Evolutionary conservation across 2,888 invertebrate species (phyloP).

Genomic region (Gastrophysa polygoni): DNA sequence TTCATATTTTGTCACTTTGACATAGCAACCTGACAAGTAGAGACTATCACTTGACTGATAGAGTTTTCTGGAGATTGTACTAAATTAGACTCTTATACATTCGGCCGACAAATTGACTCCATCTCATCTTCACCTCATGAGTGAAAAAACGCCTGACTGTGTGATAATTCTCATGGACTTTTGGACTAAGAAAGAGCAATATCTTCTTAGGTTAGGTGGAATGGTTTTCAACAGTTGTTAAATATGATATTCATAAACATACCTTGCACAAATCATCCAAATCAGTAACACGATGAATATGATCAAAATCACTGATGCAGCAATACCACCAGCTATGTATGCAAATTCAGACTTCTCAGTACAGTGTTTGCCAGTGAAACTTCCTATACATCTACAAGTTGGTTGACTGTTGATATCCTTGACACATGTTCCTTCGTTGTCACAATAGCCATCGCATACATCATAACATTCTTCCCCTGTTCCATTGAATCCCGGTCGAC

Average conservation of each 20-base stretch:
- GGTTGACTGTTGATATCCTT: constrained; percentile 85
- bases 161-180: too few relatives aligned
- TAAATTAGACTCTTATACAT: too few relatives aligned
- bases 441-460: constrained; percentile 84
- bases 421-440: constrained; percentile 87
- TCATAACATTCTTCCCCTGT: constrained; percentile 83
- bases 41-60: too few relatives aligned
- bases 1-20: too few relatives aligned
- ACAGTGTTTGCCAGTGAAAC: constrained; percentile 89
- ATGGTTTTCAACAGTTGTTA: too few relatives aligned
- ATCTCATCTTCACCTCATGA: too few relatives aligned
- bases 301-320: constrained; percentile 91
- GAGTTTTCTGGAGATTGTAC: too few relatives aligned
- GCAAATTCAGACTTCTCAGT: constrained; percentile 93
- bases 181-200: too few relatives aligned
- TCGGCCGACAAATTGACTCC: too few relatives aligned
- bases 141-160: too few relatives aligned
- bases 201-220: too few relatives aligned
- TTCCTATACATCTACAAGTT: constrained; percentile 87
- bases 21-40: too few relatives aligned
- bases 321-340: constrained; percentile 92
- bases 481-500: constrained; percentile 91
- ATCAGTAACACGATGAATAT: constrained; percentile 91
- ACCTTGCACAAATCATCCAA: constrained; percentile 97
- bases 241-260: constrained; percentile 34